Base-by-base conservation (phyloP, 2,888 invertebrate species). In the Epinotia nisella region DNA sequence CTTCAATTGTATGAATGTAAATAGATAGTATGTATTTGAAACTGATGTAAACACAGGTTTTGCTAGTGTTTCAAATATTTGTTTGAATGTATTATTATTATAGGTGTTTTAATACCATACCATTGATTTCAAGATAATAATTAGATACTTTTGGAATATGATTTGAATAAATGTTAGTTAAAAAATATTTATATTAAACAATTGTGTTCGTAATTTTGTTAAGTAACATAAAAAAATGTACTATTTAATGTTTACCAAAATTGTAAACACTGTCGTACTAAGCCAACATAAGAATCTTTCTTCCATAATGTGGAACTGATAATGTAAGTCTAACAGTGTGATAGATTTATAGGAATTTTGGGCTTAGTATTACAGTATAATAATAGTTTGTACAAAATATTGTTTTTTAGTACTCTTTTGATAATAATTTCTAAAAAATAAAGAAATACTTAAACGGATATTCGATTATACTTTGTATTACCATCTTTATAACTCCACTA, bases 401-500 rank as follows among this genome's bases (percentile, higher is more conserved):
- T 64, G 19, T 35, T 64, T 60, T 64, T 21, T 29, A 35, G 2
- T 35, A 35, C n/a, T 35, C 35, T 19, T 35, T 64, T 51, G 51
- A 53, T 7, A 62, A 29, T 49, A 7, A 64, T 11, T 51, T 17
- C 2, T 35, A 35, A 3, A 9, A 24, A 29, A 15, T 45, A 24
- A 51, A 41, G 19, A 13, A 29, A 17, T 41, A 19, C 7, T 39
- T 41, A 53, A 53, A 49, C 9, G 9, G 10, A 64, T 53, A 35
- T 19, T 17, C 1, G 51, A 13, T 1, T 13, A 51, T 53, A 21
- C n/a, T 53, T 66, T 71, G 3, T 21, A 24, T 45, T 55, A 56
- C 11, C 29, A n/a, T 19, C 56, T 49, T 53, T 59, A 17, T 71
- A 72, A 72, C 67, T 67, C 29, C 67, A 67, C 71, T 72, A 72